Conservation (phyloP, 2,888 invertebrate species). For the Bombylius discolor region DNA sequence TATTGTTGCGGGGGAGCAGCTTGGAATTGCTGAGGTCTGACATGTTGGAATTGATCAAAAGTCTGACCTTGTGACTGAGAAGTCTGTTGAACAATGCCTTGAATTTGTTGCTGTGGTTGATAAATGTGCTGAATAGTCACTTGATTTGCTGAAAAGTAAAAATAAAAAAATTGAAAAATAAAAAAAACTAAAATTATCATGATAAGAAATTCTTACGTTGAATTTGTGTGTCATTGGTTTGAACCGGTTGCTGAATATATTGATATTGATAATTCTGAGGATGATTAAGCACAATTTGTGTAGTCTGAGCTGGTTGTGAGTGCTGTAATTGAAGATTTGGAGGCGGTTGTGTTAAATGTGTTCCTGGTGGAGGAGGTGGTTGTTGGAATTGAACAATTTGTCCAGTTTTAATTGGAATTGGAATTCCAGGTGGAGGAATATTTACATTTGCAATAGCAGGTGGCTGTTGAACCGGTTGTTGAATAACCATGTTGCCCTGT, state of each 20-base stretch:
- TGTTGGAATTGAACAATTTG: constrained; percentile 15
- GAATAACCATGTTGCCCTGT: constrained; percentile 20
- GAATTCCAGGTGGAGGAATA: constrained; percentile 13
- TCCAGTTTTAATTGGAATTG: constrained; percentile 15
- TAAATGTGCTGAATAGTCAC: constrained; percentile 18
- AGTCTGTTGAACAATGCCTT: constrained; percentile 14
- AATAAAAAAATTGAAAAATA: background rate
- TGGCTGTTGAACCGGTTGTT: constrained; percentile 8
- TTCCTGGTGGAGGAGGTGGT: constrained; percentile 11
- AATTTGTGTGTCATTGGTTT: constrained; percentile 7
- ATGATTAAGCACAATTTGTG: constrained; percentile 17
- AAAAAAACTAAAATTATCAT: background rate
- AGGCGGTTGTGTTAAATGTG: constrained; percentile 15
- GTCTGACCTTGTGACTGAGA: constrained; percentile 2
- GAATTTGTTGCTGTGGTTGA: constrained; percentile 16
- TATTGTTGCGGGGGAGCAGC: constrained; percentile 14
- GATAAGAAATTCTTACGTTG: constrained; percentile 8
- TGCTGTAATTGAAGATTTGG: constrained; percentile 17
- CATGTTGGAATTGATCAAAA: constrained; percentile 11
- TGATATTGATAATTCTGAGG: constrained; percentile 18
- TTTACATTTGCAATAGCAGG: constrained; percentile 15
- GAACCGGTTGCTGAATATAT: constrained; percentile 15
- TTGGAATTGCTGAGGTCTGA: constrained; percentile 13
- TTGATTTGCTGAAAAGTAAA: constrained; percentile 12
- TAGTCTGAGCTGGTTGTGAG: constrained; percentile 7